Evolutionary conservation across 2,113 vertebrate species (phyloP).

Genomic region (Rhinolophus sinicus): DNA sequence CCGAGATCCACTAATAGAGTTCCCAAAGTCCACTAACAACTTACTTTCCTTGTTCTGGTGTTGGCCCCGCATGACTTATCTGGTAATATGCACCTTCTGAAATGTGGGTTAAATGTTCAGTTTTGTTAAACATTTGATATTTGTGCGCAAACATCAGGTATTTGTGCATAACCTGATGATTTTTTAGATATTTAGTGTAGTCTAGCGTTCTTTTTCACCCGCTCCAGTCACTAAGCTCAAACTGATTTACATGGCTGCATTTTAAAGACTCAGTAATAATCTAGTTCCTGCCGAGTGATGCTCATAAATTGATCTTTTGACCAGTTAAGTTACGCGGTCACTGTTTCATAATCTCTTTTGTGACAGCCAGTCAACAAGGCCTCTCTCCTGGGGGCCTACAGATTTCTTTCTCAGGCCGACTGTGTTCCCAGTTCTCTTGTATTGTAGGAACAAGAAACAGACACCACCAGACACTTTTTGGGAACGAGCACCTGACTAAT

Average conservation of each 20-base stretch:
- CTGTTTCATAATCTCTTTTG: not conserved
- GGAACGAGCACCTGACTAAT: not conserved
- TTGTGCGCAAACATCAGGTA: not conserved
- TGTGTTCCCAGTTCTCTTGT: slow-evolving; percentile 7
- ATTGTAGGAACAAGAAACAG: slow-evolving; percentile 45
- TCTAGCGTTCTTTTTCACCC: not conserved
- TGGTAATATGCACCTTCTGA: slow-evolving; percentile 8
- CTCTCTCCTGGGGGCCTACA: not conserved
- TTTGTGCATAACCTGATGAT: not conserved
- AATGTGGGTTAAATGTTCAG: not conserved
- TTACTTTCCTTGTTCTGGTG: not conserved
- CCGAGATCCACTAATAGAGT: not conserved
- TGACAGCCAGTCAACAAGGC: not conserved
- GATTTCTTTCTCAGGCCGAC: not conserved
- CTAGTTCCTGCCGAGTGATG: not conserved
- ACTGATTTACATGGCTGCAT: not conserved
- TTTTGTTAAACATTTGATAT: slow-evolving; percentile 40
- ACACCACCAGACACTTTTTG: not conserved
- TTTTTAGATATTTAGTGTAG: not conserved
- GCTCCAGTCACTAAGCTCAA: not conserved
- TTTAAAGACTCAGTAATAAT: slow-evolving; percentile 36
- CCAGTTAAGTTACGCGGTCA: not conserved
- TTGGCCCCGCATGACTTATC: not conserved
- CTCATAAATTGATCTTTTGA: not conserved
- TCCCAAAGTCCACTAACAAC: not conserved